Base-by-base conservation (phyloP, 2,113 vertebrate species). In the Calidris pugnax region DNA sequence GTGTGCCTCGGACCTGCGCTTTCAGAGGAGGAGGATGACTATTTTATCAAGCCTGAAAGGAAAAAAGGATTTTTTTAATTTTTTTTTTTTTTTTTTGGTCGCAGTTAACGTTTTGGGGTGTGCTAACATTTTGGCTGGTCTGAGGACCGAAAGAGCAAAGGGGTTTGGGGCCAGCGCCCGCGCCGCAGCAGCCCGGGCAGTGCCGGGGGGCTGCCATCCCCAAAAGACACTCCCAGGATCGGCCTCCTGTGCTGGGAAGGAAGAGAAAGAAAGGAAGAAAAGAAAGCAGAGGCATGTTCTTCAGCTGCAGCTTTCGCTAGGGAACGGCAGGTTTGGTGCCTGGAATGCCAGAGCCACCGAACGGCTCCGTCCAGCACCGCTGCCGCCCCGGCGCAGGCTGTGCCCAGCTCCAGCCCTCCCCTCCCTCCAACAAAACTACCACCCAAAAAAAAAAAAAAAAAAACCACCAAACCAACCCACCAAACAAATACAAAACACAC, bases 161-260 rank as follows among this genome's bases (percentile, higher is more conserved):
- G 98, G 98, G 98, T 95, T 97, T 97, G 97, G 98, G 98, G 98
- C 97, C 97, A 96, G n/a, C 97, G 95, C 95, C 91, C 93, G 91
- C 89, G 94, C 97, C 78, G 96, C 97, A 95, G 96, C 92, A 45
- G 41, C 57, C 75, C 39, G 71, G 98, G 98, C 98, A 98, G 98
- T 97, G 97, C 95, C 55, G 87, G 93, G 80, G 91, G 96, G 96
- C 87, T 92, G 90, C 89, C 83, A 96, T 98, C 97, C 96, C 98
- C 97, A 85, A 72, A 97, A 94, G 96, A 87, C 4, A 3, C 96
- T 98, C 97, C 96, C 50, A 85, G 92, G 93, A 71, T 72, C 94
- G 85, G 79, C 80, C 93, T 97, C 89, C 94, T 95, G 95, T 43
- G 82, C 94, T 72, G 4, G 32, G 43, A 11, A 47, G 12, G 43